phyloP scores from a whole-genome alignment of 2,888 invertebrate genomes.

The Meteorus colon region DNA sequence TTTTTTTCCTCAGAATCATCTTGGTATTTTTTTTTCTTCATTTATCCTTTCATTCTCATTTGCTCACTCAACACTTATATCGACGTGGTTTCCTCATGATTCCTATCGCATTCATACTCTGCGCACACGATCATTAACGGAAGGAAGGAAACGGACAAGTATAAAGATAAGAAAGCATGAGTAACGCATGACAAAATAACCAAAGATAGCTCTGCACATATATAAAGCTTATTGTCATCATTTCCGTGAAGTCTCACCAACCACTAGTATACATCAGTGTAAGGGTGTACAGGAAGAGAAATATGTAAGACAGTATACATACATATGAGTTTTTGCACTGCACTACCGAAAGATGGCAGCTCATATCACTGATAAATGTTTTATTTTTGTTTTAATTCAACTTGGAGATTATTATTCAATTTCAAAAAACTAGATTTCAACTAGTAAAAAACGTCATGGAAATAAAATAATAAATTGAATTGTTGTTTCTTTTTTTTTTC shows the following conservation, averaged over 20 bases:
- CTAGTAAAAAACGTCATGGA: neutral
- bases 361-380: constrained; percentile 27
- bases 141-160: constrained; percentile 37
- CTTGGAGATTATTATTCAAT: neutral
- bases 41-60: neutral
- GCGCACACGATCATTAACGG: constrained; percentile 32
- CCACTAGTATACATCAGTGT: neutral
- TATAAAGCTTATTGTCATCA: constrained; percentile 18
- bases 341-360: constrained; percentile 56
- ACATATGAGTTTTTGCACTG: constrained; percentile 21
- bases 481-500: neutral
- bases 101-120: neutral
- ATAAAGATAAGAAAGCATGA: constrained; percentile 40
- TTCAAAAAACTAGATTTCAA: neutral
- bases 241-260: too few relatives aligned
- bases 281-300: constrained; percentile 12
- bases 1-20: neutral
- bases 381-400: neutral
- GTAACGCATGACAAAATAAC: constrained; percentile 41
- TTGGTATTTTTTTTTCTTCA: neutral
- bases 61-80: neutral
- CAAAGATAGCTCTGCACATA: constrained; percentile 34
- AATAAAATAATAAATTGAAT: neutral
- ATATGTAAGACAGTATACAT: neutral
- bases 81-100: neutral